A percentile compares a stretch with the other conserved stretches of the same genome.
Evolutionary conservation across 2,113 vertebrate species (phyloP).

Genomic region (Heterochromis multidens): DNA sequence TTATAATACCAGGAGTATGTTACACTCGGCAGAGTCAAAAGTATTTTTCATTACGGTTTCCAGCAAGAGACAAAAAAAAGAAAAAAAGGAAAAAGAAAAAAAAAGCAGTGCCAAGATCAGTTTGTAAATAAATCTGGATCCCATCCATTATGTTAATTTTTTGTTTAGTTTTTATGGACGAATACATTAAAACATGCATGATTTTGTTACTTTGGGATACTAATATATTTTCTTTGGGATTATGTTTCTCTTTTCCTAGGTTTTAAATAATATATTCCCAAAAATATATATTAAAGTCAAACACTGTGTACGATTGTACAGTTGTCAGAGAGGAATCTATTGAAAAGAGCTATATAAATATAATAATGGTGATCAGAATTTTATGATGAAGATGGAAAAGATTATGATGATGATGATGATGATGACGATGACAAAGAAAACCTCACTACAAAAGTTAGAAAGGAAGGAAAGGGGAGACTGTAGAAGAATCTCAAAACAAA

Average conservation of each 20-base stretch:
- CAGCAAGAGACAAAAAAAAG: slow-evolving; percentile 59
- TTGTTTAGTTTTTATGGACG: slow-evolving; percentile 65
- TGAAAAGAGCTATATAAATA: slow-evolving; percentile 71
- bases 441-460: slow-evolving; percentile 32
- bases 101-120: slow-evolving; percentile 78
- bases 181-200: slow-evolving; percentile 77
- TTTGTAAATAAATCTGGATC: slow-evolving; percentile 77
- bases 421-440: neutral
- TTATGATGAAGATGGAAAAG: slow-evolving; percentile 17
- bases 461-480: slow-evolving; percentile 45
- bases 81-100: neutral
- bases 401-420: neutral
- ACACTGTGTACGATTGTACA: slow-evolving; percentile 82
- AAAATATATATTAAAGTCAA: slow-evolving; percentile 75
- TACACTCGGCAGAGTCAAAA: slow-evolving; percentile 49
- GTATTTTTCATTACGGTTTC: slow-evolving; percentile 73
- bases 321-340: slow-evolving; percentile 78
- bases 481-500: slow-evolving; percentile 48
- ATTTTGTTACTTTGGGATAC: slow-evolving; percentile 81
- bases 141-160: slow-evolving; percentile 44
- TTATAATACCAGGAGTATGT: slow-evolving; percentile 61
- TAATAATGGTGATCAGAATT: slow-evolving; percentile 46
- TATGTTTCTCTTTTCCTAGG: slow-evolving; percentile 64
- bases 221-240: slow-evolving; percentile 75
- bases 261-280: slow-evolving; percentile 78